These are phyloP conservation scores for Caenorhabditis drosophilae DNA, from an alignment of 2,888 invertebrate species.

Conservation along the genomic window DNA sequence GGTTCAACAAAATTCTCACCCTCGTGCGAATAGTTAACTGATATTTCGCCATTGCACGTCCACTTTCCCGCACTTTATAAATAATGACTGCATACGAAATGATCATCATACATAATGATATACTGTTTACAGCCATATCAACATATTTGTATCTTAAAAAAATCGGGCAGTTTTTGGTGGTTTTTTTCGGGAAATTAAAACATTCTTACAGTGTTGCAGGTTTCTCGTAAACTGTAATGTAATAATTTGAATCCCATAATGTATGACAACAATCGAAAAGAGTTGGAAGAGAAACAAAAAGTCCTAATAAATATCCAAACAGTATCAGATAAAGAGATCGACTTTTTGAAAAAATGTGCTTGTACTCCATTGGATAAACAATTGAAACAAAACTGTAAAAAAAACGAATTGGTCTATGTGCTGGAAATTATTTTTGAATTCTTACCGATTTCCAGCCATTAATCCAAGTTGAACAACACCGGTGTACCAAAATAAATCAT, in stretches of 20 bases:
- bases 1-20: slow-evolving; percentile 28
- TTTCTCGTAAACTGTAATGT: slow-evolving; percentile 58
- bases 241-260: slow-evolving; percentile 56
- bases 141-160: slow-evolving; percentile 60
- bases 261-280: slow-evolving; percentile 65
- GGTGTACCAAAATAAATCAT: slow-evolving; percentile 68
- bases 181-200: background rate
- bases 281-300: slow-evolving; percentile 61
- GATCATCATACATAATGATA: slow-evolving; percentile 61
- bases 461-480: slow-evolving; percentile 63
- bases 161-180: background rate
- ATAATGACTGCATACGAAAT: slow-evolving; percentile 66
- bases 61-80: slow-evolving; percentile 62
- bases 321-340: slow-evolving; percentile 46
- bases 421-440: background rate
- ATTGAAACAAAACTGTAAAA: slow-evolving; percentile 65
- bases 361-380: slow-evolving; percentile 66
- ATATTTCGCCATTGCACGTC: slow-evolving; percentile 63
- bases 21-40: slow-evolving; percentile 59
- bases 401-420: background rate
- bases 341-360: slow-evolving; percentile 55
- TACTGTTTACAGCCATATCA: slow-evolving; percentile 62
- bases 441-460: slow-evolving; percentile 65
- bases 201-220: slow-evolving; percentile 50
- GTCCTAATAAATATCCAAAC: slow-evolving; percentile 46